Conservation (phyloP, 2,888 invertebrate genomes). For the Orthosia cruda region DNA sequence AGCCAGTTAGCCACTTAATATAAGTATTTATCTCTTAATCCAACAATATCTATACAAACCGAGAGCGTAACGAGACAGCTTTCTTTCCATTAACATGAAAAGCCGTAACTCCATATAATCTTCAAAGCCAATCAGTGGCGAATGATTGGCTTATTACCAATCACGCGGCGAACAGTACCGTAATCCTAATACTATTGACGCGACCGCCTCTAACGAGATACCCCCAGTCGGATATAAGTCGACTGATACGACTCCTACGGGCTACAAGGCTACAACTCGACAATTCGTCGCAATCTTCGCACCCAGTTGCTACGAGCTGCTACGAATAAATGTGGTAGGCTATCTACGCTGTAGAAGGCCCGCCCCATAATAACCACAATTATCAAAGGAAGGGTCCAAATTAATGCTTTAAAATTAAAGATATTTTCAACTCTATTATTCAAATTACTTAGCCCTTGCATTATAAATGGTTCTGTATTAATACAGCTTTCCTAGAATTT, state of each 20-base stretch:
- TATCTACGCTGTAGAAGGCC: constrained; percentile 30
- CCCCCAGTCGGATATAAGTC: constrained; percentile 52
- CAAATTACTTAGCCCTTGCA: neutral
- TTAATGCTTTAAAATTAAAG: neutral
- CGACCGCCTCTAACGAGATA: constrained; percentile 62
- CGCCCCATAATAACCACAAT: neutral
- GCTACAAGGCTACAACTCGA: constrained; percentile 32
- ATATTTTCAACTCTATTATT: constrained; percentile 1
- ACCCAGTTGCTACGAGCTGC: constrained; percentile 42
- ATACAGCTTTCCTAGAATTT: constrained; percentile 5
- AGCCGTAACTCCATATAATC: constrained; percentile 54
- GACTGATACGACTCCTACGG: constrained; percentile 44
- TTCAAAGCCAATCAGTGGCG: constrained; percentile 65
- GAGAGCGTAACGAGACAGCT: constrained; percentile 23
- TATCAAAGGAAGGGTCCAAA: neutral
- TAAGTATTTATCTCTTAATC: constrained; percentile 8
- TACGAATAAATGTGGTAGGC: constrained; percentile 39
- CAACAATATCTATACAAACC: constrained; percentile 14
- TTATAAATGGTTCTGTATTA: constrained; percentile 5
- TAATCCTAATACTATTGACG: constrained; percentile 67
- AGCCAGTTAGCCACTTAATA: neutral
- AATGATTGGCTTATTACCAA: constrained; percentile 67
- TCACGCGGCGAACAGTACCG: constrained; percentile 54
- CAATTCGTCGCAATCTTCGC: constrained; percentile 43
- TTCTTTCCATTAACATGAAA: constrained; percentile 57